Evolutionary conservation across 1,140 invertebrate species (phyloP).

Genomic region (Drosophila pruinosa): DNA sequence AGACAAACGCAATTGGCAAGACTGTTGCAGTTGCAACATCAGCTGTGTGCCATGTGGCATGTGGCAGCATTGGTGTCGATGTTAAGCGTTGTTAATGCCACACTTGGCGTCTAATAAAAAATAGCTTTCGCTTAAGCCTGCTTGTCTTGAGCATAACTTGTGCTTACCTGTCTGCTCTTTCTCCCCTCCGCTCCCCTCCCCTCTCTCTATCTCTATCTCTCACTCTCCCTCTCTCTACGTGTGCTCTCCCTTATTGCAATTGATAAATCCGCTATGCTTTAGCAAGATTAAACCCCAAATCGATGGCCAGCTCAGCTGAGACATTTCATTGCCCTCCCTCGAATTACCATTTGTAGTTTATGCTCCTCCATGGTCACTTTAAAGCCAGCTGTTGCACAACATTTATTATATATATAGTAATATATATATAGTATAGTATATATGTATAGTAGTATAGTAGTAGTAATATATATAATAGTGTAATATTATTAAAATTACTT

Average conservation of each 20-base stretch:
- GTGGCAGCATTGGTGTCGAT: slow-evolving; percentile 2
- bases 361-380: not conserved
- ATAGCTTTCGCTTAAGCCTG: not conserved
- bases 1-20: slow-evolving; percentile 42
- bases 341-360: no score
- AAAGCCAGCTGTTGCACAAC: no score
- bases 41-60: slow-evolving; percentile 17
- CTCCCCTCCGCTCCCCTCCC: not conserved
- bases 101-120: slow-evolving; percentile 48
- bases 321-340: no score
- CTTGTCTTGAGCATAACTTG: not conserved
- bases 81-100: slow-evolving; percentile 46
- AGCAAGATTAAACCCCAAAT: not conserved
- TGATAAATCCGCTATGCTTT: not conserved
- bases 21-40: slow-evolving; percentile 1
- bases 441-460: no score
- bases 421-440: no score
- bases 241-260: not conserved
- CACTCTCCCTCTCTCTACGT: no score
- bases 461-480: no score
- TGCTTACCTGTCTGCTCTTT: no score
- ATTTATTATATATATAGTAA: no score
- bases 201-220: not conserved
- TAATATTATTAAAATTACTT: no score
- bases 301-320: not conserved